Evolutionary conservation across 2,888 invertebrate genomes (phyloP), one percentile per base, ranked within the genome.

Genomic region (Notodonta ziczac): DNA sequence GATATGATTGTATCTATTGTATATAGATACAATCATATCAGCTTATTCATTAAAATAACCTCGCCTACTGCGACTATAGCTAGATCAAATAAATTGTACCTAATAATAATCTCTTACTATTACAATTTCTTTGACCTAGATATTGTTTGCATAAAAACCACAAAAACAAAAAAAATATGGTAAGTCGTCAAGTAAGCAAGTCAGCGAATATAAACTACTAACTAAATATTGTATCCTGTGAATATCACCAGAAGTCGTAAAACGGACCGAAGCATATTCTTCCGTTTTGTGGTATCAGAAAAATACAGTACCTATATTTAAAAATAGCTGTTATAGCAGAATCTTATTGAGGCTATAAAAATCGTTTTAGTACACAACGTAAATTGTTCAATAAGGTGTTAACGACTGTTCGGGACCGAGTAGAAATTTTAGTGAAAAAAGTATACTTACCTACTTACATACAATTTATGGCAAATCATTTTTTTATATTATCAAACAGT

Each of bases 351-450:
- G n/a, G 46, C 62, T n/a, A 58, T 68, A 54, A 35, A 70, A 50
- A 32, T 32, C 1, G 50, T 16, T 59, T 62, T 61, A 63, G 16
- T 57, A 62, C 16, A 32, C 14, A 53, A 55, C 58, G 64, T 69
- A 63, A 71, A 69, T 71, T 71, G 53, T 71, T 61, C 64, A 63
- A 69, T 71, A 67, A 61, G 53, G 64, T 69, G 59, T 59, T 59
- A 71, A 72, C 54, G 65, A 59, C 50, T 14, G 50, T 8, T 14
- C 9, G 13, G 46, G 46, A 13, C 9, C 42, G 10, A n/a, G 46
- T 46, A 46, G 42, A 42, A 7, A 42, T 42, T 42, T 42, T 3
- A 42, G 42, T 42, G 24, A 12, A 42, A 12, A 42, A 42, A 6
- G 42, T 42, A 24, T 10, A 10, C 12, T 3, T 42, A 42, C 12